A percentile compares a stretch with the other conserved stretches of the same genome.
These are phyloP conservation scores for Palythoa grandiflora DNA, from an alignment of 92 coral and sea anemone species.

Conservation along the genomic window DNA sequence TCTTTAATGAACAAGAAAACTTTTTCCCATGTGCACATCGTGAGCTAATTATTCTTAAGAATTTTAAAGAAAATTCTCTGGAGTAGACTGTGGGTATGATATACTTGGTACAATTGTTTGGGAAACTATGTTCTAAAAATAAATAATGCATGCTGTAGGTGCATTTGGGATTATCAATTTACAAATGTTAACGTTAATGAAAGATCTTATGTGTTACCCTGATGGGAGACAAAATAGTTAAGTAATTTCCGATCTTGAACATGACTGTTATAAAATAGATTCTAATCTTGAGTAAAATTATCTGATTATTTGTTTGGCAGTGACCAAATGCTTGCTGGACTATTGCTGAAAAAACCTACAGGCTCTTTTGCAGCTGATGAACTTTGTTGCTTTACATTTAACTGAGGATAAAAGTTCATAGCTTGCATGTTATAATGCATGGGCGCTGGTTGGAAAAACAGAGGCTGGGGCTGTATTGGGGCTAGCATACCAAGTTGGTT, in stretches of 20 bases:
- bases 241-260: background rate
- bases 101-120: too few relatives aligned
- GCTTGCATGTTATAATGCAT: background rate
- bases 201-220: constrained; percentile 3
- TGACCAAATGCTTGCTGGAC: background rate
- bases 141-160: too few relatives aligned
- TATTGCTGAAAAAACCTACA: background rate
- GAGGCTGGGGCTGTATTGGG: constrained; percentile 10
- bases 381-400: background rate
- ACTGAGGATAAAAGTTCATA: constrained; percentile 2
- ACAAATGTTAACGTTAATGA: background rate
- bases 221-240: background rate
- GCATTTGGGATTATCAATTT: background rate
- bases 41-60: too few relatives aligned
- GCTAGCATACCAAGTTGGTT: constrained; percentile 5
- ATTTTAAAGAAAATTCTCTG: too few relatives aligned
- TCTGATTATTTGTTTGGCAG: background rate
- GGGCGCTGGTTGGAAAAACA: constrained; percentile 20
- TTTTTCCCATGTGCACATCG: too few relatives aligned
- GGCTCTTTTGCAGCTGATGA: constrained; percentile 1
- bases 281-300: background rate
- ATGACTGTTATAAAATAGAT: background rate
- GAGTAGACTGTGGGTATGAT: too few relatives aligned
- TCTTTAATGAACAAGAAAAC: too few relatives aligned
- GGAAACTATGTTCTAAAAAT: too few relatives aligned